Conservation (phyloP, 2,888 invertebrate genomes). For the Tipula unca region DNA sequence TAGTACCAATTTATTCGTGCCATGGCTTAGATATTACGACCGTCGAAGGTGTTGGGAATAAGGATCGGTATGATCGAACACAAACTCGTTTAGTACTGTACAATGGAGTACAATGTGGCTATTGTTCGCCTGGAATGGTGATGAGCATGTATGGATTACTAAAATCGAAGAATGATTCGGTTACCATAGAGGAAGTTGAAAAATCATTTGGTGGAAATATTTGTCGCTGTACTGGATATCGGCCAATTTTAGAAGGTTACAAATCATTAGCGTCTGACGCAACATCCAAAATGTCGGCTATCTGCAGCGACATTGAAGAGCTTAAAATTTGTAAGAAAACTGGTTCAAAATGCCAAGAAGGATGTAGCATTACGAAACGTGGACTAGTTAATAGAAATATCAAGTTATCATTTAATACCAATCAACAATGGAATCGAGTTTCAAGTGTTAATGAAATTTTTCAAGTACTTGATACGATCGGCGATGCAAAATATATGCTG, state of each 20-base stretch:
- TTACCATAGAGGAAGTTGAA: constrained; percentile 51
- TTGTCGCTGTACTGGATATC: constrained; percentile 57
- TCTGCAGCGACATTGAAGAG: constrained; percentile 41
- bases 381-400: constrained; percentile 14
- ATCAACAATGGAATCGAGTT: constrained; percentile 47
- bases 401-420: constrained; percentile 38
- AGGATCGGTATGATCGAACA: constrained; percentile 52
- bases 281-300: constrained; percentile 30
- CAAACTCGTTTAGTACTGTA: constrained; percentile 50
- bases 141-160: constrained; percentile 56
- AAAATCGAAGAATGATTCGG: constrained; percentile 36
- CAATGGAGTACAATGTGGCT: constrained; percentile 60
- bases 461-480: constrained; percentile 31
- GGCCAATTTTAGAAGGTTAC: constrained; percentile 49
- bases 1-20: constrained; percentile 51
- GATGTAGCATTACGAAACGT: constrained; percentile 17
- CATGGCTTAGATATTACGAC: constrained; percentile 57
- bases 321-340: constrained; percentile 33
- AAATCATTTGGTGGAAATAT: constrained; percentile 57
- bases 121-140: constrained; percentile 64
- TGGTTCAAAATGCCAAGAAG: constrained; percentile 27
- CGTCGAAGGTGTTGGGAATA: constrained; percentile 57
- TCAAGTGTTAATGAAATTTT: constrained; percentile 15
- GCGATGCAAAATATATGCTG: constrained; percentile 46
- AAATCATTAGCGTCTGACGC: constrained; percentile 45